These are phyloP conservation scores for Argopecten irradians DNA, from an alignment of 1,140 invertebrate genomes.

Conservation along the genomic window DNA sequence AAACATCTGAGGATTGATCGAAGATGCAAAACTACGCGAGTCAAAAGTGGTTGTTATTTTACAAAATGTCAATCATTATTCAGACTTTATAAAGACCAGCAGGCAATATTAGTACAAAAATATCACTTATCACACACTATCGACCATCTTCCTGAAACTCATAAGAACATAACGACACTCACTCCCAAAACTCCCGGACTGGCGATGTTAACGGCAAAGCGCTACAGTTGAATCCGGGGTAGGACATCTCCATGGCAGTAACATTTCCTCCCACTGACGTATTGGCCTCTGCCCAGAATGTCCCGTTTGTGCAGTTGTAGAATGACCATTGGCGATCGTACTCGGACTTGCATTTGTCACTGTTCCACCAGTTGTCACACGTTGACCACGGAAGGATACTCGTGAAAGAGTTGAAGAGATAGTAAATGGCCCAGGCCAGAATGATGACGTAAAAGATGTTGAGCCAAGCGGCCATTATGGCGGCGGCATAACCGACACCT, in stretches of 20 bases:
- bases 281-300: conserved; percentile 44
- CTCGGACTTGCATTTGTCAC: conserved; percentile 65
- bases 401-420: conserved; percentile 94
- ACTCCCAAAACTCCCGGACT: conserved; percentile 92
- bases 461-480: conserved; percentile 99
- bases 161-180: conserved; percentile 76
- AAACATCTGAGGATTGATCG: no score
- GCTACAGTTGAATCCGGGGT: conserved; percentile 34
- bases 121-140: no score
- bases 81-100: no score
- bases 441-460: conserved; percentile 99
- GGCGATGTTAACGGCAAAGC: conserved; percentile 66
- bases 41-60: no score
- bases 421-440: conserved; percentile 97
- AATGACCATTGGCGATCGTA: conserved; percentile 60
- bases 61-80: no score
- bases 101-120: no score
- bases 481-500: conserved; percentile 98
- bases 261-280: neutral
- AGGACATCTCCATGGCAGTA: conserved; percentile 24
- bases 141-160: neutral
- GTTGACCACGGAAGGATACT: conserved; percentile 92
- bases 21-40: no score
- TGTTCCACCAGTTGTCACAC: conserved; percentile 90
- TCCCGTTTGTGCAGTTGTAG: conserved; percentile 61